Evolutionary conservation across 2,888 invertebrate species (phyloP), one percentile per base, ranked within the genome.

Genomic region (Tetanocera ferruginea): DNA sequence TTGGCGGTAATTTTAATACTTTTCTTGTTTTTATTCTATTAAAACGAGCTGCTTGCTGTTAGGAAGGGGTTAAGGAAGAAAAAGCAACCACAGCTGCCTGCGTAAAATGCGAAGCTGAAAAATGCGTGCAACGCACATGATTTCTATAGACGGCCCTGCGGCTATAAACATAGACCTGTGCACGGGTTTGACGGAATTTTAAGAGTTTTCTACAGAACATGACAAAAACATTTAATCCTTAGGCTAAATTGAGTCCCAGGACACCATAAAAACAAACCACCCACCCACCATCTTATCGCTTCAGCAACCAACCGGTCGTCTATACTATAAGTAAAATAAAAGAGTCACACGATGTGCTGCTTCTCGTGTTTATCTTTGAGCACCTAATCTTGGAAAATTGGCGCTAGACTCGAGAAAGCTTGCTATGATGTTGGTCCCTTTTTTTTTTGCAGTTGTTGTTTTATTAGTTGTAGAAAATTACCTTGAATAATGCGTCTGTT

Each of bases 331-430:
- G 60, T 3, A 51, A 31, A 19, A 62, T 43, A 49, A 43, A 52
- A 19, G 25, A 67, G 52, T 67, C 75, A 34, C 49, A 66, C 19
- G 66, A 51, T 52, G 28, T 28, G 64, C 34, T 8, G 64, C 31
- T 55, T 75, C 67, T 66, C 75, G 34, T 75, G 66, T 67, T 75
- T 75, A 75, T 75, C 66, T 66, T 75, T 55, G 66, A 75, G 67
- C 66, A 55, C 75, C 66, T 75, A 75, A 66, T 67, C 75, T 75
- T 75, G 67, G 52, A 66, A 75, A 75, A 66, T 75, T 75, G 66
- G 31, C 66, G 74, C 34, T 28, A 31, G 31, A 17, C 64, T 43
- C 51, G 64, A 64, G 31, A 66, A 37, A 49, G 19, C 23, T 2
- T 25, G 19, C 55, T 4, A 55, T 19, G 64, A 31, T 4, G 34